Percentiles rank a stretch among this genome's conserved stretches.
phyloP scores from a whole-genome alignment of 2,113 vertebrate species.

The Okapia johnstoni region DNA sequence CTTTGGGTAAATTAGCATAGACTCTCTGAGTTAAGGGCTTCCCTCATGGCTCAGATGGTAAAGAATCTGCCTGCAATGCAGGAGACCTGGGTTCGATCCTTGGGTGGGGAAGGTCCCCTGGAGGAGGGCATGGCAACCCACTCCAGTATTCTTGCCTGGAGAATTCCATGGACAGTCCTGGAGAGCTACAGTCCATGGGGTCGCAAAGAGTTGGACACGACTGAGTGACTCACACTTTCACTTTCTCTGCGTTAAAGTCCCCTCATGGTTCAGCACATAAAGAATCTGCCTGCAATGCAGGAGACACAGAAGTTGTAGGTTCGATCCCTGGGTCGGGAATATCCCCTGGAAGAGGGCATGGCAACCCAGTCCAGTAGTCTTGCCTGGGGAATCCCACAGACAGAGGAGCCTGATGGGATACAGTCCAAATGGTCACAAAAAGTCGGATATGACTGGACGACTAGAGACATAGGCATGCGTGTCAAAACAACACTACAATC shows the following conservation, averaged over 20 bases:
- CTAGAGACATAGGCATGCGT: not conserved
- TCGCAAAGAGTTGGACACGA: not conserved
- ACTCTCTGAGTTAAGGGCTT: not conserved
- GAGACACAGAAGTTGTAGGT: not conserved
- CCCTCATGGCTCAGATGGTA: not conserved
- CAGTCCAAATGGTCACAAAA: not conserved
- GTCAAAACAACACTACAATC: not conserved
- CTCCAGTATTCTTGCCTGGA: not conserved
- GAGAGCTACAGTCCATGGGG: not conserved
- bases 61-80: not conserved
- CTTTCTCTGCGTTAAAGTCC: not conserved
- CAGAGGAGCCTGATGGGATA: not conserved
- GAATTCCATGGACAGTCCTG: not conserved
- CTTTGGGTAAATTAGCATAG: not conserved
- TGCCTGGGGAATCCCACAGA: not conserved
- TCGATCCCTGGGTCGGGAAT: not conserved
- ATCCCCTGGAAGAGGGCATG: not conserved
- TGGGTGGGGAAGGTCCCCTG: not conserved
- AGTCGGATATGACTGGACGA: not conserved
- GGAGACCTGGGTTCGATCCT: not conserved
- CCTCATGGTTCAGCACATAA: not conserved
- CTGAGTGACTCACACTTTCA: not conserved
- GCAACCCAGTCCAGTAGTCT: not conserved
- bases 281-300: not conserved
- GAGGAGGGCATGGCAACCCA: not conserved